Conservation (phyloP, 2,888 invertebrate genomes). For the Sarcophaga carnaria region DNA sequence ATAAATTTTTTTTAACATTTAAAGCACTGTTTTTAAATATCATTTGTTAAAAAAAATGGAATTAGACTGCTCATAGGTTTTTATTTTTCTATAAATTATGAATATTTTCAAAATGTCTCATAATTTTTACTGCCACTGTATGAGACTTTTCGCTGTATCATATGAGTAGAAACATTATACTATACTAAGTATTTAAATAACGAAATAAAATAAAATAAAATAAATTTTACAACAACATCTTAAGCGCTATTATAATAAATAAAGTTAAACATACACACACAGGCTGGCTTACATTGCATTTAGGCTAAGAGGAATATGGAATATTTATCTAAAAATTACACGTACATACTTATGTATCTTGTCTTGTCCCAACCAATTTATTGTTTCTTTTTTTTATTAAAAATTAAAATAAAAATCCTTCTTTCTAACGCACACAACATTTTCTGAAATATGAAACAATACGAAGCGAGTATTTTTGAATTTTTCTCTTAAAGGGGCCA, state of each 20-base stretch:
- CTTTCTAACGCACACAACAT: background rate
- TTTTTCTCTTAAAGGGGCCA: background rate
- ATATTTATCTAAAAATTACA: background rate
- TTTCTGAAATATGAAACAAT: background rate
- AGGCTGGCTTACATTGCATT: constrained; percentile 48
- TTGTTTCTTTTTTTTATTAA: background rate
- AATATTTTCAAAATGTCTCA: too few species aligned
- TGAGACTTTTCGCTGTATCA: background rate
- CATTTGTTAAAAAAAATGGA: too few species aligned
- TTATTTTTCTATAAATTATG: too few species aligned
- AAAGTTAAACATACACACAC: constrained; percentile 39
- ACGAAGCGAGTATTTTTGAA: too few species aligned
- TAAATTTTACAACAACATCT: constrained; percentile 52
- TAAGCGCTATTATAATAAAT: constrained; percentile 60
- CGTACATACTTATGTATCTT: background rate
- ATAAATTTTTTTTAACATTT: too few species aligned
- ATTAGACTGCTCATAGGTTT: too few species aligned
- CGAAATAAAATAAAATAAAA: constrained; percentile 27
- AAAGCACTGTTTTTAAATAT: too few species aligned
- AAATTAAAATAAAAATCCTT: background rate
- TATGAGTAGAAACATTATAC: constrained; percentile 35
- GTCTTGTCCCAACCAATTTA: constrained; percentile 16
- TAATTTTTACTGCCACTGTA: too few species aligned
- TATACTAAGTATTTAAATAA: constrained; percentile 48
- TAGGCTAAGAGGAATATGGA: constrained; percentile 62